Percentiles rank a stretch among this genome's conserved stretches.
These are phyloP conservation scores for Eurystomus glaucurus DNA, from an alignment of 2,797 vertebrate species.

Conservation along the genomic window DNA sequence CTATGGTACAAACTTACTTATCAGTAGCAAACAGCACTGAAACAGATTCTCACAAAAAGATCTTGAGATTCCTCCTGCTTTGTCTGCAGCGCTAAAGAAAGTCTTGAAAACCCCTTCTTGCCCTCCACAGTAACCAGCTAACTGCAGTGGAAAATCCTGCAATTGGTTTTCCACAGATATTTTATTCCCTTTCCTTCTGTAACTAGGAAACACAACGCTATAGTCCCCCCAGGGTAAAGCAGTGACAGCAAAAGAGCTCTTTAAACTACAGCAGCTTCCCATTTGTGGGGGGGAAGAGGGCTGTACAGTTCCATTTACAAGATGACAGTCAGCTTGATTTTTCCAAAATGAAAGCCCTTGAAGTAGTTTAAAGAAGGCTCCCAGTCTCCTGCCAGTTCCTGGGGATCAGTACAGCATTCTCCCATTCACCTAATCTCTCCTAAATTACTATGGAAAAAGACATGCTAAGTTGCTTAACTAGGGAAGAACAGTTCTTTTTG, in stretches of 20 bases:
- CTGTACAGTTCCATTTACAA: neutral
- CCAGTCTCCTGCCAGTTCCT: neutral
- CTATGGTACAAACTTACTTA: neutral
- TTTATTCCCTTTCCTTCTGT: neutral
- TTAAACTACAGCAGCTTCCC: neutral
- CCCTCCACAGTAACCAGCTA: neutral
- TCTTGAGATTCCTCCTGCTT: neutral
- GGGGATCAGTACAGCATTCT: neutral
- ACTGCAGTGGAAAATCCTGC: neutral
- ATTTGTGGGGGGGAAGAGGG: neutral
- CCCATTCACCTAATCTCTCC: neutral
- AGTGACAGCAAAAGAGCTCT: conserved; percentile 27
- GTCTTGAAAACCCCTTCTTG: neutral
- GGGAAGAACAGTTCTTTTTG: neutral
- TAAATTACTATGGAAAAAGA: neutral
- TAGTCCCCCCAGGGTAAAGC: neutral
- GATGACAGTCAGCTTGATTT: neutral
- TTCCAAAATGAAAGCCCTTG: neutral
- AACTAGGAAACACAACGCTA: conserved; percentile 32
- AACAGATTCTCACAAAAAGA: neutral
- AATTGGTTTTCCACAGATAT: neutral
- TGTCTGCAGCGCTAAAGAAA: neutral
- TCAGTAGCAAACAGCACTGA: neutral
- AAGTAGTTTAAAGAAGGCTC: neutral
- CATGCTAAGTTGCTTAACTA: neutral